These are phyloP conservation scores for Eremobia ochroleuca DNA, from an alignment of 2,888 invertebrate genomes.

Conservation along the genomic window DNA sequence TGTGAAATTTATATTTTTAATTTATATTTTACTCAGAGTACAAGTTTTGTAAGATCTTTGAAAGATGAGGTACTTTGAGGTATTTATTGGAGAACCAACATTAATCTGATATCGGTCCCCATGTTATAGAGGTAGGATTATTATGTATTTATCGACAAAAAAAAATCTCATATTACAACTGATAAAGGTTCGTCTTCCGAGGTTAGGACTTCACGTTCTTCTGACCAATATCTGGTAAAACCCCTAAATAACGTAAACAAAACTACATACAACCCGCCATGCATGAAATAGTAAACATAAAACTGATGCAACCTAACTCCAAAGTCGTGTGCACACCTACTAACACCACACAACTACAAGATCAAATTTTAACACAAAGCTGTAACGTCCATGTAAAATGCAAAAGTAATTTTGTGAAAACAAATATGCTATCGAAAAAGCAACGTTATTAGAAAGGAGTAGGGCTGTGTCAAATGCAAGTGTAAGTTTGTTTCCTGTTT, in stretches of 20 bases:
- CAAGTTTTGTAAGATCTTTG: neutral
- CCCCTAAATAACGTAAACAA: conserved; percentile 7
- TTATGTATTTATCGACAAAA: neutral
- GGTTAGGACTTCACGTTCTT: neutral
- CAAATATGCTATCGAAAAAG: neutral
- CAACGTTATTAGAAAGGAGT: conserved; percentile 18
- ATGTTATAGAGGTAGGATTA: neutral
- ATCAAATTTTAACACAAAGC: conserved; percentile 13
- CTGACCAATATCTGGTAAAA: neutral
- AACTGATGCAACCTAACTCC: conserved; percentile 43
- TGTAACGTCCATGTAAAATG: conserved; percentile 14
- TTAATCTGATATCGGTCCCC: neutral
- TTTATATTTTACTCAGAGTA: neutral
- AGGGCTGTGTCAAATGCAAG: conserved; percentile 22
- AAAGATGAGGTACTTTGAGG: neutral
- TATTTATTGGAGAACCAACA: too few relatives aligned
- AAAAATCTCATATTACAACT: neutral
- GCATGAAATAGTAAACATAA: conserved; percentile 38
- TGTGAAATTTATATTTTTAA: conserved; percentile 4
- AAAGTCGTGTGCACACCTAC: conserved; percentile 46
- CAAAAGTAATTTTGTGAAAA: conserved; percentile 13
- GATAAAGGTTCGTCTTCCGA: neutral
- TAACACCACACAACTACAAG: neutral
- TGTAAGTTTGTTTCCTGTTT: conserved; percentile 54
- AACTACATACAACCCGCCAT: conserved; percentile 25